Base-by-base conservation (phyloP, 92 coral and sea anemone species). In the Epizoanthus ramosus region DNA sequence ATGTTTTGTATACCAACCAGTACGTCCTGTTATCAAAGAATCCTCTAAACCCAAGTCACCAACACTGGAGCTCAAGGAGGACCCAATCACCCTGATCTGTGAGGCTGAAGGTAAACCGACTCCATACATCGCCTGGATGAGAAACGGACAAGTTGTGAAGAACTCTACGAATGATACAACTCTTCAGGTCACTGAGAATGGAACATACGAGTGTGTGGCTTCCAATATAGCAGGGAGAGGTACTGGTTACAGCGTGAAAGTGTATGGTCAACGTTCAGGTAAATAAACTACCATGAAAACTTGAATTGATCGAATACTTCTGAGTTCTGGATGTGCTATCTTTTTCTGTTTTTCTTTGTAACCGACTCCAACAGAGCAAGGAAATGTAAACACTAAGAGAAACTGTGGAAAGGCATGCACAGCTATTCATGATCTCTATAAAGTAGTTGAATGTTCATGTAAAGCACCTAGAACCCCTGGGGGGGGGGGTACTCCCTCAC, bases 221-320 rank as follows among this genome's bases (percentile, higher is more conserved):
- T 72, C 76, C 76, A 72, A 72, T 19, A 72, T 72, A 31, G 76
- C 76, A 14, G 60, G 58, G 23, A 22, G 6, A 5, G 60, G n/a
- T 47, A 0, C 54, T 9, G n/a, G 25, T 18, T 71, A 71, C 58
- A 50, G 24, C 14, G 75, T 71, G 52, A 71, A 71, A 12, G 75
- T 71, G 59, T 25, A 43, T 17, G 76, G 28, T 6, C 5, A 12
- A 72, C 10, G 23, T 31, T 18, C 76, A 50, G 76, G 61, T 45
- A 72, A n/a, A 41, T 35, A 24, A 71, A 19, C n/a, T 18, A 19
- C 16, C 50, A 2, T 19, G 22, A 39, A 14, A 15, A 18, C 33
- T 72, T 50, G 17, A 13, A 19, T 22, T 8, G 3, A 69, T 22
- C n/a, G 3, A 69, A 8, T 41, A 12, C 15, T 8, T 47, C 2